Evolutionary conservation across 2,113 vertebrate species (phyloP).

Genomic region (Cairina moschata): DNA sequence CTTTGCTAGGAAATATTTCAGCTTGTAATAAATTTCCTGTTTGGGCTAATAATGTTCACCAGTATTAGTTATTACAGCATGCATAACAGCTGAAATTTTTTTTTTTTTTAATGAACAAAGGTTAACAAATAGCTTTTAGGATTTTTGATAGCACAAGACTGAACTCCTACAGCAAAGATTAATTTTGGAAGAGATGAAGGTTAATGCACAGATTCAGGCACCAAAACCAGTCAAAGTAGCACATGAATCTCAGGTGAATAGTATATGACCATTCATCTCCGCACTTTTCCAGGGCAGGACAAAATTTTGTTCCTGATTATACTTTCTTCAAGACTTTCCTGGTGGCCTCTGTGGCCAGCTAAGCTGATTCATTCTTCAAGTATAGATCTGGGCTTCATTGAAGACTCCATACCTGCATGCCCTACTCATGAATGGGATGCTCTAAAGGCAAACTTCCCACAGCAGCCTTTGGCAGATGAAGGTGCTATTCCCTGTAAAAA

Average conservation of each 20-base stretch:
- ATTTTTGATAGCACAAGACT: background rate
- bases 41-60: background rate
- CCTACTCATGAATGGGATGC: background rate
- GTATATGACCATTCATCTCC: background rate
- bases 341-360: background rate
- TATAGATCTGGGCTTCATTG: background rate
- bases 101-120: background rate
- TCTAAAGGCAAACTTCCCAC: background rate
- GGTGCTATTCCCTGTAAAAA: background rate
- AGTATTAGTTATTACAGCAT: background rate
- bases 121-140: background rate
- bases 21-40: background rate
- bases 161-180: background rate
- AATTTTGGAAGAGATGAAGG: background rate
- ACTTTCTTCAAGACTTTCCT: background rate
- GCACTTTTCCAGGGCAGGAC: background rate
- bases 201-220: background rate
- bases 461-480: background rate
- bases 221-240: background rate
- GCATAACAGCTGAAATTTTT: background rate
- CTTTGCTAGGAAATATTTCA: background rate
- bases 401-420: accelerated
- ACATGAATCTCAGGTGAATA: background rate
- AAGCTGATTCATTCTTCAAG: background rate
- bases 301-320: background rate